Conservation (phyloP, 2,888 invertebrate species). For the Phrixothrix hirtus region DNA sequence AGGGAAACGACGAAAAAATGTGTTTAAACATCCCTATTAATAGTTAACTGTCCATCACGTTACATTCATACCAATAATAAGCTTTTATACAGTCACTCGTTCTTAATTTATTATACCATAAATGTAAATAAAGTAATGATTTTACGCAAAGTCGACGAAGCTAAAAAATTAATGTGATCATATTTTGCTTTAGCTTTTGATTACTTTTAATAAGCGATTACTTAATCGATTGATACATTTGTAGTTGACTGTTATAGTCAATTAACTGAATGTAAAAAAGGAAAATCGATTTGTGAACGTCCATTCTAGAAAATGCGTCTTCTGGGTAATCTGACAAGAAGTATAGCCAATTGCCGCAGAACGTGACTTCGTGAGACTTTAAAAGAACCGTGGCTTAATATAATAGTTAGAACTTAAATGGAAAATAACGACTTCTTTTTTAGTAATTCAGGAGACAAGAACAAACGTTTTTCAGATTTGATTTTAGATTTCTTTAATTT, state of each 20-base stretch:
- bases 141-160: too few species aligned
- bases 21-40: too few species aligned
- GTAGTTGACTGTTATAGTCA: conserved; percentile 9
- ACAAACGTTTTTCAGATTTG: conserved; percentile 1
- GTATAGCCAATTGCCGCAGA: conserved; percentile 30
- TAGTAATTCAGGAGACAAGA: conserved; percentile 9
- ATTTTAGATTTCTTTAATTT: too few species aligned
- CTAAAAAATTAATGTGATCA: too few species aligned
- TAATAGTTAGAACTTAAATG: conserved; percentile 26
- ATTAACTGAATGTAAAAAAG: conserved; percentile 15
- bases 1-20: too few species aligned
- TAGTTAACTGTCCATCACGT: too few species aligned
- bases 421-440: conserved; percentile 26
- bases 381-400: conserved; percentile 24
- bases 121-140: too few species aligned
- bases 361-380: conserved; percentile 29
- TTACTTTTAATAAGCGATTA: background rate
- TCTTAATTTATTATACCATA: too few species aligned
- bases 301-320: conserved; percentile 27
- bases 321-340: conserved; percentile 33
- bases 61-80: too few species aligned
- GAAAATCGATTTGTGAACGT: conserved; percentile 28
- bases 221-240: background rate
- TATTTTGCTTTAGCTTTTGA: too few species aligned
- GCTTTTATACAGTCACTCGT: too few species aligned